phyloP scores from a whole-genome alignment of 2,113 vertebrate genomes.

The Circaetus cinerascens region DNA sequence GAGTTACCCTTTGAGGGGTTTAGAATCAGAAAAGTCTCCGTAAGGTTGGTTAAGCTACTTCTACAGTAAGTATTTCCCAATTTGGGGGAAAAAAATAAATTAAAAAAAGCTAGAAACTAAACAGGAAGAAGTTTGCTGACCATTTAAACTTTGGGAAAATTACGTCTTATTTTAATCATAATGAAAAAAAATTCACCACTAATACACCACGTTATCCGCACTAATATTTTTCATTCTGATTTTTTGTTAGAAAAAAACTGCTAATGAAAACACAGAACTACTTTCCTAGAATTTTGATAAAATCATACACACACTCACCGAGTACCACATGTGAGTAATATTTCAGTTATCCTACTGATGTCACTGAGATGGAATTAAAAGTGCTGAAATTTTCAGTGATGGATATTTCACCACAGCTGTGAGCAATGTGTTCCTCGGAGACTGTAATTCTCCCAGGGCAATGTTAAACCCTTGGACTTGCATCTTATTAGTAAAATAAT shows the following conservation, averaged over 20 bases:
- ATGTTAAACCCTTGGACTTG: conserved; percentile 34
- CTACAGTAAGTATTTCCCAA: not conserved
- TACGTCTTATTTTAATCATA: not conserved
- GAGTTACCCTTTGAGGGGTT: not conserved
- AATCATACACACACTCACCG: not conserved
- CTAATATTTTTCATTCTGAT: not conserved
- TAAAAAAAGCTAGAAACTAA: not conserved
- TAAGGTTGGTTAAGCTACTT: not conserved
- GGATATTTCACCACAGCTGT: conserved; percentile 62
- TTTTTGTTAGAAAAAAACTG: not conserved
- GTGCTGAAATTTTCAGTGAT: conserved; percentile 59
- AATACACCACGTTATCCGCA: not conserved
- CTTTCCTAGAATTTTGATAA: not conserved
- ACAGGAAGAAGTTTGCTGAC: not conserved
- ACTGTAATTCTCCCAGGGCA: conserved; percentile 6
- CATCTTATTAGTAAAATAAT: conserved; percentile 32
- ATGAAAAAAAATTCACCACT: not conserved
- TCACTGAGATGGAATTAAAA: conserved; percentile 68
- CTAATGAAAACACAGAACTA: not conserved
- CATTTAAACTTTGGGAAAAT: not conserved
- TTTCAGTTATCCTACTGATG: conserved; percentile 64
- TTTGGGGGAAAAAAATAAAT: not conserved
- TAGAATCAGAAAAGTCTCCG: not conserved
- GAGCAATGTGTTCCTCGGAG: conserved; percentile 64
- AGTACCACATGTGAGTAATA: conserved; percentile 54